A percentile compares a stretch with the other conserved stretches of the same genome.
Conservation (phyloP, 2,888 invertebrate species). For the Glyphotaelius pellucidus region DNA sequence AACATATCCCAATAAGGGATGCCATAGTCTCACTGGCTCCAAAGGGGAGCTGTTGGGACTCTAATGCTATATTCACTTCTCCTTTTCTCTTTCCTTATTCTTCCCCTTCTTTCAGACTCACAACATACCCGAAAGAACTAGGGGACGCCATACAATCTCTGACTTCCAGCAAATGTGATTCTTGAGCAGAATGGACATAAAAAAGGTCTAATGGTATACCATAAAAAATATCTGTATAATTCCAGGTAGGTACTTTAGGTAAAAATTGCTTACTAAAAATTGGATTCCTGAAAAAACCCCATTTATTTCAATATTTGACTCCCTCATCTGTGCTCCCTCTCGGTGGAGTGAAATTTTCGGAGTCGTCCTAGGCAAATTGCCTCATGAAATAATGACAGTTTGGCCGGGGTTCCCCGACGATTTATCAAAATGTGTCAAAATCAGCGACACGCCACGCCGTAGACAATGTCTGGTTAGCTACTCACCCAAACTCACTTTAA, state of each 20-base stretch:
- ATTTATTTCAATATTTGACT: not conserved
- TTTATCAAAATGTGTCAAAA: conserved; percentile 63
- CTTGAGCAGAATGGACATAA: not conserved
- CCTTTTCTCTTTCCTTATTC: too few relatives aligned
- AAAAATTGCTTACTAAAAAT: not conserved
- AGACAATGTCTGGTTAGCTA: conserved; percentile 38
- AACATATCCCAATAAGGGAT: too few relatives aligned
- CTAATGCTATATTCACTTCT: too few relatives aligned
- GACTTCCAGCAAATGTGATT: not conserved
- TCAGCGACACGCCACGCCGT: conserved; percentile 47
- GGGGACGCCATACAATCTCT: not conserved
- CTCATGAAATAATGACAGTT: conserved; percentile 53
- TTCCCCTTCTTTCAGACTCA: too few relatives aligned
- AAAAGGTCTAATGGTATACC: not conserved
- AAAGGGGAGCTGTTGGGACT: too few relatives aligned
- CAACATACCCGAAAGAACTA: not conserved
- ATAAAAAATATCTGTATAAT: not conserved
- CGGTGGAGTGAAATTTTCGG: not conserved
- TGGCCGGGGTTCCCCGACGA: conserved; percentile 21
- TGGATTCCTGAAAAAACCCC: not conserved
- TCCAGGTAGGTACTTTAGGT: not conserved
- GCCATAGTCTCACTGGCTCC: too few relatives aligned
- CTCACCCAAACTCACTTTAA: conserved; percentile 11
- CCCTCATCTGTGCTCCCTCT: not conserved
- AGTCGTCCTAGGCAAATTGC: conserved; percentile 45